Conservation (phyloP, 2,113 vertebrate genomes). For the Caranx ignobilis region DNA sequence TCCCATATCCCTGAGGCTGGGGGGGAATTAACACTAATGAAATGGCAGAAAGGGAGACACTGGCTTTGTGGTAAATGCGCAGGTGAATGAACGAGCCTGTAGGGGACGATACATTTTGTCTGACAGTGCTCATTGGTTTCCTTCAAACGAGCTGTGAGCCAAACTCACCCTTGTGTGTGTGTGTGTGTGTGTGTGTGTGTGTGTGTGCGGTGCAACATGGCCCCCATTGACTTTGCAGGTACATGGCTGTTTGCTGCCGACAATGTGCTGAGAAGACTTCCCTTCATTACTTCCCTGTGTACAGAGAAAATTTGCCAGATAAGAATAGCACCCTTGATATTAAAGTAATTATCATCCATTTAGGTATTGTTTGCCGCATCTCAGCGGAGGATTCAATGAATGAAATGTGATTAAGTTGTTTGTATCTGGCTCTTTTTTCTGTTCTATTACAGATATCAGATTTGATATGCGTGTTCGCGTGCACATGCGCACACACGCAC, state of each 20-base stretch:
- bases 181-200: background rate
- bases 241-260: slow-evolving; percentile 12
- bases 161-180: background rate
- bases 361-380: slow-evolving; percentile 39
- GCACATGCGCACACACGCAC: too few species aligned
- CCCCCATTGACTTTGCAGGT: slow-evolving; percentile 31
- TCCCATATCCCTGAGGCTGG: slow-evolving; percentile 20
- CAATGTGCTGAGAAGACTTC: slow-evolving; percentile 2
- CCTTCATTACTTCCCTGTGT: background rate
- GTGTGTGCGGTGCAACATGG: background rate
- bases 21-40: slow-evolving; percentile 49
- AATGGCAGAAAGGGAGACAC: slow-evolving; percentile 27
- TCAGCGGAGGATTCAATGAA: slow-evolving; percentile 7
- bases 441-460: slow-evolving; percentile 26
- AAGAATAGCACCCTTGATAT: slow-evolving; percentile 28
- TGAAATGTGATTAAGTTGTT: slow-evolving; percentile 48
- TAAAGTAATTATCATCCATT: slow-evolving; percentile 51
- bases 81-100: slow-evolving; percentile 32
- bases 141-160: slow-evolving; percentile 36
- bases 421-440: slow-evolving; percentile 14
- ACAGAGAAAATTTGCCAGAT: slow-evolving; percentile 14
- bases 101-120: slow-evolving; percentile 37
- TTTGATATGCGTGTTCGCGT: too few species aligned
- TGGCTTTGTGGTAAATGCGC: slow-evolving; percentile 41
- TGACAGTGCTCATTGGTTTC: slow-evolving; percentile 39